These are phyloP conservation scores for Neotoxoptera formosana DNA, from an alignment of 1,140 invertebrate species.

Conservation along the genomic window DNA sequence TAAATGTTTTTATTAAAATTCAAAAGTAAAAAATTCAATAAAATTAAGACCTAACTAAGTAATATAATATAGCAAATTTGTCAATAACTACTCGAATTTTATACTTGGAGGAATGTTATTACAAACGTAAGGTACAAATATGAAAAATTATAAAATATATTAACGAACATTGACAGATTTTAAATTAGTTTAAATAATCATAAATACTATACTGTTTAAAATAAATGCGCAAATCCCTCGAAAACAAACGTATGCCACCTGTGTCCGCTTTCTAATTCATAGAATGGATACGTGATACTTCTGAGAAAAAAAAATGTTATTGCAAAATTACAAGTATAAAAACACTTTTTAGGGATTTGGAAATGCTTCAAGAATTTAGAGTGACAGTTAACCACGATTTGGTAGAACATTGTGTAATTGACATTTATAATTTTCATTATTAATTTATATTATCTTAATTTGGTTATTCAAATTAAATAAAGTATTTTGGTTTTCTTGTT, in stretches of 20 bases:
- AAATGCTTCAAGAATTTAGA: not conserved
- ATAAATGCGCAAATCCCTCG: not conserved
- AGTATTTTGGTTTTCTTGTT: not conserved
- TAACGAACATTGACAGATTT: not conserved
- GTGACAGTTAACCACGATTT: not conserved
- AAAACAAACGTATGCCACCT: not conserved
- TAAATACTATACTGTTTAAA: not conserved
- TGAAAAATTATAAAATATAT: conserved; percentile 5
- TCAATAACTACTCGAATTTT: not conserved
- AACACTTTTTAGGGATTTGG: not conserved
- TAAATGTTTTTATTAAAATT: not conserved
- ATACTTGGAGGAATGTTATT: not conserved
- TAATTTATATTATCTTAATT: not conserved
- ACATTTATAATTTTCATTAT: not conserved
- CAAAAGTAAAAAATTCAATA: too few relatives aligned
- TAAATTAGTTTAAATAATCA: conserved; percentile 14
- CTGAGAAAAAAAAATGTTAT: not conserved
- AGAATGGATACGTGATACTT: not conserved
- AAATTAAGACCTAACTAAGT: not conserved
- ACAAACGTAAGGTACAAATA: not conserved
- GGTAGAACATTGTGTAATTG: not conserved
- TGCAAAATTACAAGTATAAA: not conserved
- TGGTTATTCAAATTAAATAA: not conserved
- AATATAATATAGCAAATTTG: not conserved
- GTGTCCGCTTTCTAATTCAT: not conserved